Percentiles rank a stretch among this genome's conserved stretches.
phyloP scores from a whole-genome alignment of 2,888 invertebrate species.

The Lutraria lutraria region DNA sequence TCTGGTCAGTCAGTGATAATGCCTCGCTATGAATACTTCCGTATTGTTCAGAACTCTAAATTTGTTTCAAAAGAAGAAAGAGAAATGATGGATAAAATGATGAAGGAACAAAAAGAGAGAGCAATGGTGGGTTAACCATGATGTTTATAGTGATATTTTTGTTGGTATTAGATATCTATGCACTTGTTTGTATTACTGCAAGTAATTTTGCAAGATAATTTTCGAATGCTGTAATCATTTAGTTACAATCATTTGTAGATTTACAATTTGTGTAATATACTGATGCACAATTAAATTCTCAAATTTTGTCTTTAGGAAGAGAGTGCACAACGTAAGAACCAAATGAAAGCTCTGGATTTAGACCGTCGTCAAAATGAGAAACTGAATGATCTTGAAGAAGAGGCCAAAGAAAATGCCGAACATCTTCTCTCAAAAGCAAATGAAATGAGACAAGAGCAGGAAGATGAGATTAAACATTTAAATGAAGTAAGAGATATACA shows the following conservation, averaged over 20 bases:
- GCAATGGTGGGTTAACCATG: constrained; percentile 68
- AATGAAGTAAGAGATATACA: constrained; percentile 82
- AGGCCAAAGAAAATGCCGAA: constrained; percentile 86
- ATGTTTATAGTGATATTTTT: neutral
- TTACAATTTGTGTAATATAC: neutral
- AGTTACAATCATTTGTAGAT: neutral
- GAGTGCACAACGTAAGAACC: constrained; percentile 82
- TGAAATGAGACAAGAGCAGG: constrained; percentile 86
- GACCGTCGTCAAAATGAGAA: constrained; percentile 84
- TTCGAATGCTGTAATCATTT: neutral
- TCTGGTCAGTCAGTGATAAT: constrained; percentile 84
- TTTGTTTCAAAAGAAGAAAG: constrained; percentile 82
- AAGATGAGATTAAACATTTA: constrained; percentile 87
- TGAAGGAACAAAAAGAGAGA: constrained; percentile 79
- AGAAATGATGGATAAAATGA: constrained; percentile 71
- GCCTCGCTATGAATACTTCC: constrained; percentile 79
- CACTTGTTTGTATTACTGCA: neutral
- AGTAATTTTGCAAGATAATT: neutral
- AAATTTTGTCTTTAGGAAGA: constrained; percentile 78
- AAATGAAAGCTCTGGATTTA: constrained; percentile 85
- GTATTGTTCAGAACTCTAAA: constrained; percentile 81
- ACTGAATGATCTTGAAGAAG: constrained; percentile 85
- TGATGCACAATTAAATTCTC: neutral
- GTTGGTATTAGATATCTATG: neutral
- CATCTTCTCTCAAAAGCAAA: constrained; percentile 85